Base-by-base conservation (phyloP, 2,888 invertebrate species). In the Cordilura impudica region DNA sequence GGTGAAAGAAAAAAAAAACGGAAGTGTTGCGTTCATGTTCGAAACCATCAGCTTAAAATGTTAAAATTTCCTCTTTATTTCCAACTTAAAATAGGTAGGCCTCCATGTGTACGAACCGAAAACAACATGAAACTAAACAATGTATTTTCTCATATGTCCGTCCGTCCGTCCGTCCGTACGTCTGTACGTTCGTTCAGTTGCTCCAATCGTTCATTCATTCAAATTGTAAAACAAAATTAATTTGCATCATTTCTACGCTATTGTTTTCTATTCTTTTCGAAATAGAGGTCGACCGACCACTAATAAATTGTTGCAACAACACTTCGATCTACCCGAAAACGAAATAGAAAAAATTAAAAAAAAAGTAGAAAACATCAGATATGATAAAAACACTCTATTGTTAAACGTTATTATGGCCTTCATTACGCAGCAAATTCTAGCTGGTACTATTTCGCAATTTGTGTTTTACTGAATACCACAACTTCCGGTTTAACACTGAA, bases 21-120 rank as follows among this genome's bases (percentile, higher is more conserved):
- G 78, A 79, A 71, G 66, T 63, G 71, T 71, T 79, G 74, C 71
- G 61, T 75, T 67, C 70, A 67, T 79, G 74, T 74, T 71, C 45
- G 56, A 67, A 71, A 67, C 71, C 66, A 71, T 60, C 70, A 54
- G 71, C 61, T 71, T 67, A 53, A 79, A 67, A 66, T 63, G 66
- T 45, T 63, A 71, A 79, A 75, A 45, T 70, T 66, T 71, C 61
- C 61, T 71, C 45, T 58, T 66, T 63, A 74, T 56, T 63, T 71
- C 43, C 23, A 70, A 75, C 67, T 67, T 61, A 23, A 47, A 29
- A 45, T 61, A 47, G 47, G 29, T 49, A 31, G 61, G 58, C 67
- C 19, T 31, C 18, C n/a, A 8, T 56, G 5, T 69, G 12, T 19
- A 23, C 12, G 4, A 26, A n/a, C n/a, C n/a, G n/a, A n/a, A n/a